phyloP scores from a whole-genome alignment of 1,140 invertebrate genomes.

The Drosophila albomicans region DNA sequence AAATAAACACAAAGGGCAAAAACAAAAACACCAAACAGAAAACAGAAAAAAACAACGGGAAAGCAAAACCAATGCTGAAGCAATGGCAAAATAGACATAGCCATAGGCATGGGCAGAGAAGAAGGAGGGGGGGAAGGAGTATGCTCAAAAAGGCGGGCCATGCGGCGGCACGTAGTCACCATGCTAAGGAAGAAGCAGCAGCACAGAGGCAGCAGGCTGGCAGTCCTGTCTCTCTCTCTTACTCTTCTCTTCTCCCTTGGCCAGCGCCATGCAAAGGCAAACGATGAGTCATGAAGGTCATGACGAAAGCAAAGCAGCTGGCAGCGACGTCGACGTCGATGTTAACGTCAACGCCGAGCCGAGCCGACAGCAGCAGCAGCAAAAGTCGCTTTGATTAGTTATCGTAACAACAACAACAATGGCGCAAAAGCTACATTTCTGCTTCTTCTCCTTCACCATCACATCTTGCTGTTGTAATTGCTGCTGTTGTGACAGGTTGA shows the following conservation, averaged over 20 bases:
- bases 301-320: slow-evolving; percentile 78
- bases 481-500: slow-evolving; percentile 71
- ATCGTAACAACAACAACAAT: slow-evolving; percentile 33
- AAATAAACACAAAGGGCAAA: slow-evolving; percentile 30
- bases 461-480: slow-evolving; percentile 6
- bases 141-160: slow-evolving; percentile 56
- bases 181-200: slow-evolving; percentile 9
- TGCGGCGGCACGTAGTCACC: slow-evolving; percentile 32
- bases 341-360: slow-evolving; percentile 3
- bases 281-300: slow-evolving; percentile 85
- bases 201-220: slow-evolving; percentile 8
- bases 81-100: slow-evolving; percentile 8
- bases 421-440: slow-evolving; percentile 20
- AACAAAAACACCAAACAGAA: slow-evolving; percentile 24
- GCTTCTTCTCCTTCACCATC: slow-evolving; percentile 13
- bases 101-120: not conserved
- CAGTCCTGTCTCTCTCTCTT: not conserved
- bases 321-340: slow-evolving; percentile 14
- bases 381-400: slow-evolving; percentile 80
- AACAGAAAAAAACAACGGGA: slow-evolving; percentile 19
- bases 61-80: slow-evolving; percentile 31
- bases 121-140: not conserved
- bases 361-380: slow-evolving; percentile 61
- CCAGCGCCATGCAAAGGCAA: slow-evolving; percentile 33
- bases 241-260: not conserved